Evolutionary conservation across 2,797 vertebrate genomes (phyloP).

Genomic region (Passerculus sandwichensis): DNA sequence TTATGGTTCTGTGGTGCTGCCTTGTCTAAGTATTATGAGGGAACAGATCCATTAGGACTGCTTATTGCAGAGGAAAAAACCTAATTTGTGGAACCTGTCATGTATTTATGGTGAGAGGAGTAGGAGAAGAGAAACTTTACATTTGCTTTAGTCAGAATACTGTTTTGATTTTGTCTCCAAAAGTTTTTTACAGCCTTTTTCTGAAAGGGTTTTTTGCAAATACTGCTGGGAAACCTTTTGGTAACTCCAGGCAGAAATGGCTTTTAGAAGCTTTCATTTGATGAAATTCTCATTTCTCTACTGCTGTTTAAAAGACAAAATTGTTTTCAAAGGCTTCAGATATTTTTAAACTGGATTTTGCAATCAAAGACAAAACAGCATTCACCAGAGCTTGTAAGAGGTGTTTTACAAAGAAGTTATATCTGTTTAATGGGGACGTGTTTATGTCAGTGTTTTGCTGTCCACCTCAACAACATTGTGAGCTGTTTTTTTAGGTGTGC

Average conservation of each 20-base stretch:
- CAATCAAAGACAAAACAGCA: neutral
- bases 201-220: neutral
- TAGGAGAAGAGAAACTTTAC: neutral
- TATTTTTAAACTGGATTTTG: neutral
- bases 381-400: neutral
- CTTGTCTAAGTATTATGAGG: neutral
- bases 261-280: neutral
- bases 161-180: neutral
- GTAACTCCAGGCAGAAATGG: neutral
- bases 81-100: neutral
- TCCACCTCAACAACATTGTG: neutral
- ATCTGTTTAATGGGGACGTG: constrained; percentile 43
- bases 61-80: neutral
- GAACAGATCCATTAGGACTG: neutral
- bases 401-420: neutral
- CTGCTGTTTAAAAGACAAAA: neutral
- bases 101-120: neutral
- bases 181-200: neutral
- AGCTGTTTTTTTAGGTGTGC: neutral
- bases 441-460: constrained; percentile 35
- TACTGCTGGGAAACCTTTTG: neutral
- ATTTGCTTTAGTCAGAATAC: neutral
- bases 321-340: neutral
- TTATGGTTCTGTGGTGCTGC: neutral
- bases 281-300: neutral